Percentiles rank a stretch among this genome's conserved stretches.
These are phyloP conservation scores for Cyclura pinguis DNA, from an alignment of 2,797 vertebrate genomes.

Conservation along the genomic window DNA sequence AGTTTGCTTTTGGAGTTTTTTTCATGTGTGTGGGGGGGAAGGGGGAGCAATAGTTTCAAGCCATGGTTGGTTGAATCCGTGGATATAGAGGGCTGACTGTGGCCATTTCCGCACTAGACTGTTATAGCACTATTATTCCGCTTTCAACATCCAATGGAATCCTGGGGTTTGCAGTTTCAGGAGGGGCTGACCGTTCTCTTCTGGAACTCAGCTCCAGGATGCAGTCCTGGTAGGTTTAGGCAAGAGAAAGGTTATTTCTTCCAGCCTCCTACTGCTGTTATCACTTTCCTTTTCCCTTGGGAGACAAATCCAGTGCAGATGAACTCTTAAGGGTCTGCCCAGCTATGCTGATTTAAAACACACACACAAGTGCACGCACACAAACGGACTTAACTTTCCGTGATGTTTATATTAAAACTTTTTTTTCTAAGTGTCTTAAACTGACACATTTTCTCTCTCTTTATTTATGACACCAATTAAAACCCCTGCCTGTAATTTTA, in stretches of 20 bases:
- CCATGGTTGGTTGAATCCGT: too few relatives aligned
- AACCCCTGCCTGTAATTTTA: constrained; percentile 28
- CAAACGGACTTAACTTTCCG: not conserved
- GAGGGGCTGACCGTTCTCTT: too few relatives aligned
- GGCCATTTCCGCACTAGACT: too few relatives aligned
- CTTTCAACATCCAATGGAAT: too few relatives aligned
- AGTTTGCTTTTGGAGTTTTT: too few relatives aligned
- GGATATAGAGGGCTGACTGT: too few relatives aligned
- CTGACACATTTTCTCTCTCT: constrained; percentile 24
- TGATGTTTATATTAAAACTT: constrained; percentile 19
- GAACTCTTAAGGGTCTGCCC: not conserved
- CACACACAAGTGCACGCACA: not conserved
- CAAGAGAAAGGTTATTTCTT: not conserved
- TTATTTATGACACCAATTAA: constrained; percentile 42
- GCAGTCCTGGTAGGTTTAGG: not conserved
- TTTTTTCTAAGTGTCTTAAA: constrained; percentile 5
- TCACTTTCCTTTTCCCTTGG: not conserved
- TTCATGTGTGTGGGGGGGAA: too few relatives aligned
- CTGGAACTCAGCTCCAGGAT: not conserved
- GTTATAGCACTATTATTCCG: too few relatives aligned
- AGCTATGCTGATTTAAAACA: not conserved
- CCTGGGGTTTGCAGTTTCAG: too few relatives aligned
- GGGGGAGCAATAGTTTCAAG: too few relatives aligned
- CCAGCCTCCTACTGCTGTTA: not conserved
- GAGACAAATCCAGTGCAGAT: not conserved